Evolutionary conservation across 2,797 vertebrate genomes (phyloP).

Genomic region (Lepidocolaptes lacrymiger): DNA sequence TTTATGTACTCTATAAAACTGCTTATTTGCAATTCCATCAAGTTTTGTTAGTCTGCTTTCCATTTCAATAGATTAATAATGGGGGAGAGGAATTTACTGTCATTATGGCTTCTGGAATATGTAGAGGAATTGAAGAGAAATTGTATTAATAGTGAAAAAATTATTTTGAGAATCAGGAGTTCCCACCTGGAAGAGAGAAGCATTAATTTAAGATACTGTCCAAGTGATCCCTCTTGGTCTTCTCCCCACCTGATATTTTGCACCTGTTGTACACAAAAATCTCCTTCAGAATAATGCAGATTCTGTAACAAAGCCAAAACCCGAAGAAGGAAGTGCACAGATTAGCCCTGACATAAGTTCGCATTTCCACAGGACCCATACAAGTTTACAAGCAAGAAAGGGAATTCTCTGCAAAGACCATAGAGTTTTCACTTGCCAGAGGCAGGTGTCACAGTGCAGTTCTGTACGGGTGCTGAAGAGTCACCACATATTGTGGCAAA

Average conservation of each 20-base stretch:
- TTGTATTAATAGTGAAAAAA: neutral
- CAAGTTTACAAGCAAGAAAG: neutral
- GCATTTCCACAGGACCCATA: neutral
- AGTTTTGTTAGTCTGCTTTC: neutral
- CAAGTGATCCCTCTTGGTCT: neutral
- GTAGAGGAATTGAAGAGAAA: neutral
- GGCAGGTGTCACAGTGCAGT: neutral
- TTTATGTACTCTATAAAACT: neutral
- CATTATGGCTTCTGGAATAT: neutral
- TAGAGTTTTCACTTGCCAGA: neutral
- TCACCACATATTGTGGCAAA: neutral
- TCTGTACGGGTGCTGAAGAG: neutral
- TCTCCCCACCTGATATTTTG: neutral
- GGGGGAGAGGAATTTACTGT: neutral
- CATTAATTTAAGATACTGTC: neutral
- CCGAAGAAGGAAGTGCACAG: fast-evolving
- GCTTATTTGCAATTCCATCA: neutral
- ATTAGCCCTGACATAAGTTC: neutral
- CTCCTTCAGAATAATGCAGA: neutral
- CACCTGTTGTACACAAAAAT: neutral
- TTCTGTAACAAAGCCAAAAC: neutral
- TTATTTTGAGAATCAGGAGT: neutral
- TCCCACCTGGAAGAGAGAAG: neutral
- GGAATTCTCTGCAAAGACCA: neutral
- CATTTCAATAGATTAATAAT: neutral